A percentile compares a stretch with the other conserved stretches of the same genome.
Evolutionary conservation across 1,140 invertebrate genomes (phyloP).

Genomic region (Drosophila suzukii): DNA sequence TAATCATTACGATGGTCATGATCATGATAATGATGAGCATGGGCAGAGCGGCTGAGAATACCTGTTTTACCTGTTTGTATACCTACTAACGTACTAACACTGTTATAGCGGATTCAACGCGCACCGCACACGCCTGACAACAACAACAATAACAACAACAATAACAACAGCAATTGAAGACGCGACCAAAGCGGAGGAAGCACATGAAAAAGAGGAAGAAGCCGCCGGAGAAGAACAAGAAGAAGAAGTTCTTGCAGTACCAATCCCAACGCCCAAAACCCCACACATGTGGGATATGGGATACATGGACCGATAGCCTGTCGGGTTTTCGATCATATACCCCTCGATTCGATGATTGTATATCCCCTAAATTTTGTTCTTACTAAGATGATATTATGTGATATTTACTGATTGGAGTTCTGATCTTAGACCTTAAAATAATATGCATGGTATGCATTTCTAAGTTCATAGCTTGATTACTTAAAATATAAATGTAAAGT

Average conservation of each 20-base stretch:
- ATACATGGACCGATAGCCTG: background rate
- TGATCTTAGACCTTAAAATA: too few relatives aligned
- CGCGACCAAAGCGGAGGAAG: slow-evolving; percentile 48
- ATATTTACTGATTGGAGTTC: background rate
- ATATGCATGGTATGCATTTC: too few relatives aligned
- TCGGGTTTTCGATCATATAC: background rate
- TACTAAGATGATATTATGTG: background rate
- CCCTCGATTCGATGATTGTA: background rate
- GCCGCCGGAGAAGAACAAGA: slow-evolving; percentile 1
- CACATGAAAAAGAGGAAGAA: slow-evolving; percentile 25
- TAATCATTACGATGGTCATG: slow-evolving; percentile 44
- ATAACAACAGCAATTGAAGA: slow-evolving; percentile 56
- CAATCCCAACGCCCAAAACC: slow-evolving; percentile 36
- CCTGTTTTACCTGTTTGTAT: slow-evolving; percentile 84
- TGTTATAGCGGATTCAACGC: slow-evolving; percentile 84
- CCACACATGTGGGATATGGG: slow-evolving; percentile 5
- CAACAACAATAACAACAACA: slow-evolving; percentile 31
- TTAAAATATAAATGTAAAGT: too few relatives aligned
- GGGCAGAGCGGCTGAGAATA: slow-evolving; percentile 74
- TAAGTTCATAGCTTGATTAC: too few relatives aligned
- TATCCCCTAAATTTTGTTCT: background rate
- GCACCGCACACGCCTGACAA: slow-evolving; percentile 71
- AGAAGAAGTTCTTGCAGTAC: slow-evolving; percentile 26
- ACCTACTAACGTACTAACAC: slow-evolving; percentile 85
- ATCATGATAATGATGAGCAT: slow-evolving; percentile 54